Base-by-base conservation (phyloP, 2,113 vertebrate genomes). In the Tichodroma muraria region DNA sequence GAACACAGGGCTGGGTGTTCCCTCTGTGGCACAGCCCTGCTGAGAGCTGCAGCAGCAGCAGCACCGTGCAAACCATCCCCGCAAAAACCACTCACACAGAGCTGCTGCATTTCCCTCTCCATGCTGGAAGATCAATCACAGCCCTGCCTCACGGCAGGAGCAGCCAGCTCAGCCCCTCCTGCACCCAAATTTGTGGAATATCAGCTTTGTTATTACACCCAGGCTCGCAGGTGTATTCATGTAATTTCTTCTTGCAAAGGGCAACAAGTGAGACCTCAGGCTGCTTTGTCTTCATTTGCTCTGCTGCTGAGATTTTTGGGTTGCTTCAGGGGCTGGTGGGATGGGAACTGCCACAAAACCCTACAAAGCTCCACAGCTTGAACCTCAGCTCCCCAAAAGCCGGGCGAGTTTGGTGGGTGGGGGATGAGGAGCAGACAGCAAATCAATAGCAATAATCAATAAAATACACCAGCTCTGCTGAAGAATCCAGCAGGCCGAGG, bases 31-130 rank as follows among this genome's bases (percentile, higher is more conserved):
- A 2, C 6, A 15, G 49, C 45, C 27, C 76, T 3, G 33, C 63
- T 78, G 68, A 3, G 30, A 80, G 75, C 53, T 35, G 42, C 37
- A 35, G 47, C 8, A 19, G 22, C 9, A 16, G 42, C 18, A 7
- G 6, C 2, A 0, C 64, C 1, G 0, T n/a, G 19, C 27, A 14
- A 79, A 81, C 79, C 20, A 42, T 60, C 88, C 61, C 65, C 0
- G 2, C 44, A 24, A 64, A 50, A 68, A 24, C 10, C 17, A 50
- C 49, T 56, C 61, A 21, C 49, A 15, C n/a, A 0, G 44, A 83
- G 49, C 37, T 18, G 78, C 57, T 7, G 37, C 56, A 7, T 71
- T 91, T 77, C 49, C 80, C 10, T 73, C 13, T 59, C 80, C 5
- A 1, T 25, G 56, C 77, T 45, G 82, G 38, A 7, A 78, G 69